phyloP scores from a whole-genome alignment of 2,797 vertebrate genomes.

The Chiloscyllium punctatum region DNA sequence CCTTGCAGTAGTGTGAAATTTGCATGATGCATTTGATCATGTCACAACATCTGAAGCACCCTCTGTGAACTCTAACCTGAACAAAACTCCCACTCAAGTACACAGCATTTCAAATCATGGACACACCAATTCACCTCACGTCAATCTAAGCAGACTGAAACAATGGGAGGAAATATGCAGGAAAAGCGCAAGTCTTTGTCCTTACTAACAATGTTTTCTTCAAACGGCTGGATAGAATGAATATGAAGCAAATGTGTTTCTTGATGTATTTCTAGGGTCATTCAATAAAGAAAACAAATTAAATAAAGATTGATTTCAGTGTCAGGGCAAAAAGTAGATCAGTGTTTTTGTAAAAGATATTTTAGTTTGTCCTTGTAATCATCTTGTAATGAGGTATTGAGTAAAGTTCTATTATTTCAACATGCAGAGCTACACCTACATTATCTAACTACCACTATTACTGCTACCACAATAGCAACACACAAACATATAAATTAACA shows the following conservation, averaged over 20 bases:
- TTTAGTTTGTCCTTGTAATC: background rate
- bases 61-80: conserved; percentile 10
- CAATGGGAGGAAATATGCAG: background rate
- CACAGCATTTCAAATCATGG: conserved; percentile 23
- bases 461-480: background rate
- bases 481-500: too few relatives aligned
- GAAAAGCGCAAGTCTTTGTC: background rate
- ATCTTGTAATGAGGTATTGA: background rate
- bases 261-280: too few relatives aligned
- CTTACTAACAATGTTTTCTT: background rate
- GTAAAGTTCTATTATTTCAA: background rate
- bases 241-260: background rate
- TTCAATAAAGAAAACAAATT: background rate
- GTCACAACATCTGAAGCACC: conserved; percentile 22
- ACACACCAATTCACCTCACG: conserved; percentile 4
- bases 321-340: background rate
- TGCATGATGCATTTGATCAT: background rate
- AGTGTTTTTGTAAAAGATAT: background rate
- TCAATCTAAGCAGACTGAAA: conserved; percentile 12
- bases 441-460: background rate
- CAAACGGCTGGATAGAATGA: background rate
- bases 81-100: conserved; percentile 23
- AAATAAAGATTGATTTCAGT: background rate
- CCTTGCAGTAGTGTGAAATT: conserved; percentile 5
- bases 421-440: too few relatives aligned